Base-by-base conservation (phyloP, 2,797 vertebrate species). In the Phyllotis vaccarum region DNA sequence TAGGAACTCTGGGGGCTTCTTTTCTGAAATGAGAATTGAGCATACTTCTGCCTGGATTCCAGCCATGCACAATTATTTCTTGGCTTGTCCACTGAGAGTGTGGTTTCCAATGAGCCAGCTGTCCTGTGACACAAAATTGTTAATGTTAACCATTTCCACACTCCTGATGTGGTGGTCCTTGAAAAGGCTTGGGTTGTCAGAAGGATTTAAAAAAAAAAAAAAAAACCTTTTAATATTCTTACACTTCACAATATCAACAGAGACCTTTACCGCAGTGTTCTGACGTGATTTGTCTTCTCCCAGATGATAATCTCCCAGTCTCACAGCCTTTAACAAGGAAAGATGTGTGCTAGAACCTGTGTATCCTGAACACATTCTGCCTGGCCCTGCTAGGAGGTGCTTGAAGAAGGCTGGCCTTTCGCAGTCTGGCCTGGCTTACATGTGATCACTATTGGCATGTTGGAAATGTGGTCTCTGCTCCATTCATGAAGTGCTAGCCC, bases 401-500 rank as follows among this genome's bases (percentile, higher is more conserved):
- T 54, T 27, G 29, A 22, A 74, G 54, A 60, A 60, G 19, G 2
- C 9, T 3, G 24, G 24, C 80, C 70, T 70, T 87, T 93, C 66
- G 52, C 31, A 78, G 1, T 0, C 17, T 80, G 31, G 34, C 64
- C 43, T 7, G 10, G 29, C 64, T 76, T 89, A 29, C 80, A 14
- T 27, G 21, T 37, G 40, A 12, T 74, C 34, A 64, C 7, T 58
- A 46, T 70, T 87, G 49, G 29, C 46, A 87, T 16, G 24, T 17
- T 93, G 37, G 7, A 34, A 79, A 96, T 93, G 56, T 64, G 79
- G 52, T 43, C 74, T 89, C 89, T 96, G 46, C 93, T 72, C 9
- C 52, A 95, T 81, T 62, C 86, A 68, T 72, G 96, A 96, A 83
- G n/a, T 56, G n/a, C 74, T 94, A 17, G 86, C 4, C 27, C 74